Evolutionary conservation across 2,797 vertebrate genomes (phyloP).

Genomic region (Melanotaenia trifasciata): DNA sequence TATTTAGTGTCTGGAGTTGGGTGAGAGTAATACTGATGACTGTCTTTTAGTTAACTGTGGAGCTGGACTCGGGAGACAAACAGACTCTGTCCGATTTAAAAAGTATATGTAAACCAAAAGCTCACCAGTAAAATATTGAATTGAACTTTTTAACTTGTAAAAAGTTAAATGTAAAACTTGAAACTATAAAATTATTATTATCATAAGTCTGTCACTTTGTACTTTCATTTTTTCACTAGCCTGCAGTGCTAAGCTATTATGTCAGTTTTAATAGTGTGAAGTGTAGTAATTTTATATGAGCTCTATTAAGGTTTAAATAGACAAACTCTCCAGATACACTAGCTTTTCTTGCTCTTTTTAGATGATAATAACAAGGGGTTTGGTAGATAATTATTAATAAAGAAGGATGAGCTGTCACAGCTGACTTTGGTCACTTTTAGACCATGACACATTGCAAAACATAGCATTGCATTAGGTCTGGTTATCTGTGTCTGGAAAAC

Average conservation of each 20-base stretch:
- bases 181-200: neutral
- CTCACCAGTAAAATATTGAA: neutral
- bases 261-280: slow-evolving; percentile 2
- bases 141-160: neutral
- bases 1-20: neutral
- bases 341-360: slow-evolving; percentile 8
- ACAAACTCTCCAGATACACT: slow-evolving; percentile 15
- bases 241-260: neutral
- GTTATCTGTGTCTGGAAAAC: slow-evolving; percentile 26
- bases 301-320: slow-evolving; percentile 31
- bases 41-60: neutral
- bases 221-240: neutral
- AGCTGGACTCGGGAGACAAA: no score
- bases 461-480: slow-evolving; percentile 14
- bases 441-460: slow-evolving; percentile 40
- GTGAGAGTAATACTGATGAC: neutral
- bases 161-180: neutral
- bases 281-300: slow-evolving; percentile 28
- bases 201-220: neutral
- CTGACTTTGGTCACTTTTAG: slow-evolving; percentile 26
- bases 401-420: slow-evolving; percentile 24
- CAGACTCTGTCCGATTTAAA: no score
- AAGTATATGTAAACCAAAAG: neutral
- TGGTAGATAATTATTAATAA: slow-evolving; percentile 33
- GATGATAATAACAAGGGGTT: slow-evolving; percentile 9